Conservation (phyloP, 2,113 vertebrate genomes). For the Hemichromis elongatus region DNA sequence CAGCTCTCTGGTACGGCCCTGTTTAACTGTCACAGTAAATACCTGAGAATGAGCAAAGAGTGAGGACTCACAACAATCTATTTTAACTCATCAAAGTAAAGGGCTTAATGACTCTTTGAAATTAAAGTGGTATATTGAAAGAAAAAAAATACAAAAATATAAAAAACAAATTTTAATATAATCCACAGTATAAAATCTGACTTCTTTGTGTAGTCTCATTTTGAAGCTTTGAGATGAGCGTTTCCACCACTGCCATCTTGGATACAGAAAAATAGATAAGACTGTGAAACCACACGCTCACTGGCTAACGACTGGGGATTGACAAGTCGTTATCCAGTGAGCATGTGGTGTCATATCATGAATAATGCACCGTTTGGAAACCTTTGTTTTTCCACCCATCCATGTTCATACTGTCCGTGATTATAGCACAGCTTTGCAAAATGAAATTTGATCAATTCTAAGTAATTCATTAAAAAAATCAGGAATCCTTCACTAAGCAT, state of each 20-base stretch:
- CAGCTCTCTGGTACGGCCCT: neutral
- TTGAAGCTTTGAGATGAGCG: neutral
- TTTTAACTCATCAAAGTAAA: neutral
- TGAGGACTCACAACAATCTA: neutral
- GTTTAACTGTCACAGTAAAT: neutral
- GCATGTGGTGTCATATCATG: neutral
- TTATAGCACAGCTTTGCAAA: neutral
- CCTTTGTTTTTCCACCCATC: neutral
- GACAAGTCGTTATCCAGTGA: neutral
- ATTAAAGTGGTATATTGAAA: neutral
- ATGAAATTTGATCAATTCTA: neutral
- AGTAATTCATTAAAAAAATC: neutral
- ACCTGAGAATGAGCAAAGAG: neutral
- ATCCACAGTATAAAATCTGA: neutral
- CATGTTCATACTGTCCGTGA: neutral
- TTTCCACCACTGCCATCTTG: neutral
- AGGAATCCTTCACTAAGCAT: neutral
- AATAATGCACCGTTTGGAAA: neutral
- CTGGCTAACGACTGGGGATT: neutral
- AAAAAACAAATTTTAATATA: neutral
- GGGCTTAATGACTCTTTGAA: neutral
- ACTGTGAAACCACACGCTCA: neutral
- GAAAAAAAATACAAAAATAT: too few relatives aligned
- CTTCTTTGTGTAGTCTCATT: neutral
- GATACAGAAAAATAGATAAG: neutral